Evolutionary conservation across 1,140 invertebrate genomes (phyloP), one percentile per base, ranked within the genome.

Genomic region (Anoplolepis gracilipes): DNA sequence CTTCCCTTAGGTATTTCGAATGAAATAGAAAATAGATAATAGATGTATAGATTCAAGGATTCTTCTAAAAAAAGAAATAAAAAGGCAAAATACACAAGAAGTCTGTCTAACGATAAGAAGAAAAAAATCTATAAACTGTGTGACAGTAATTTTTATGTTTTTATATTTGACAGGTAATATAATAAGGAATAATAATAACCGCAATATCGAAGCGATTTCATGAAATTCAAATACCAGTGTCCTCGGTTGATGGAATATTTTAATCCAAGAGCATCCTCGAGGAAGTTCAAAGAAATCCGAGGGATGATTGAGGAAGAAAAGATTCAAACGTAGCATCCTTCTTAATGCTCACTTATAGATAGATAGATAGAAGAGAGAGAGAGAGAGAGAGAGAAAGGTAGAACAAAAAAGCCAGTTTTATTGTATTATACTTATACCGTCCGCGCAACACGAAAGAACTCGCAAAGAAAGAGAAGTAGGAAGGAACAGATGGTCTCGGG

Each of bases 221-320:
- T 77, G 61, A 84, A 84, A 84, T 64, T 84, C 46, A 65, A 84
- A 76, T 10, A 59, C n/a, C 16, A 36, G 16, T 72, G 33, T 42
- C 25, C 69, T 53, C 46, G 33, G 25, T 73, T 42, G 39, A 85
- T 85, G 77, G 77, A 81, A 85, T 81, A 85, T 85, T 79, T 85
- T 85, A 85, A 85, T 81, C 42, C 62, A 4, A 33, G 13, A 53
- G n/a, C 11, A 25, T 25, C 33, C 36, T 64, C 33, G 36, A 62
- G 33, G 25, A 73, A 73, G 62, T 25, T 64, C 19, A 85, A 85
- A 67, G 62, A 69, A 85, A 46, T 22, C 19, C 75, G 59, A 22
- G 36, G 62, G 49, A 81, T 85, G 62, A 85, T 85, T 85, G 81
- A 85, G 79, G 62, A 28, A 69, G 6, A 81, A 7, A 13, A 77